Evolutionary conservation across 1,140 invertebrate genomes (phyloP), one percentile per base, ranked within the genome.

Genomic region (Cyclargus thomasi): DNA sequence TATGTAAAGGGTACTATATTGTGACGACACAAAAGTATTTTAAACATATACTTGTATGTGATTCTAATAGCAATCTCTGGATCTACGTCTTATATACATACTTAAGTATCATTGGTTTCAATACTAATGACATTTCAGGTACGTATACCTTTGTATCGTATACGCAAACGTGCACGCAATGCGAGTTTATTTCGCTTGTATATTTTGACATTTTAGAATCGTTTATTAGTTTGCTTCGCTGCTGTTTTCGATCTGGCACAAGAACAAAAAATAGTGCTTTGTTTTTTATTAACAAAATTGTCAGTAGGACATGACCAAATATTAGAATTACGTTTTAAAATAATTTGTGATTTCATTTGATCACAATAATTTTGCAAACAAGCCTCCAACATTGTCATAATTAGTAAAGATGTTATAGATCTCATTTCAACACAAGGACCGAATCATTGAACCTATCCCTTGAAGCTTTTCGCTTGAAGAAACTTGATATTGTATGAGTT

Each of bases 161-260:
- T 47, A 47, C 39, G 39, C 39, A 47, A 47, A 47, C 39, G 39
- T 47, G 39, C 39, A 47, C 39, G 39, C 39, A 47, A 47, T 47
- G 39, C 39, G 39, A 47, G 14, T 47, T 47, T 47, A 14, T 14
- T 47, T 47, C 5, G 39, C 39, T 47, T 47, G 39, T 47, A 47
- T 14, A 47, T 16, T 47, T 47, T 47, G 11, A 47, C 39, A 47
- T 47, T 47, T 8, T 47, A 4, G 4, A 47, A 47, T 47, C 11
- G 14, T 14, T 47, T 47, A 29, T 29, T 47, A 47, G 39, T 47
- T 47, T 47, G 39, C 39, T 47, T 47, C 11, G 39, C 39, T 47
- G 14, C 39, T 47, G 39, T 47, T 47, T 47, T 47, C 14, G 8
- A 47, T 47, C 5, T 29, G 29, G 29, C 29, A 29, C 29, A 29